Base-by-base conservation (phyloP, 2,113 vertebrate species). In the Urocitellus parryii region DNA sequence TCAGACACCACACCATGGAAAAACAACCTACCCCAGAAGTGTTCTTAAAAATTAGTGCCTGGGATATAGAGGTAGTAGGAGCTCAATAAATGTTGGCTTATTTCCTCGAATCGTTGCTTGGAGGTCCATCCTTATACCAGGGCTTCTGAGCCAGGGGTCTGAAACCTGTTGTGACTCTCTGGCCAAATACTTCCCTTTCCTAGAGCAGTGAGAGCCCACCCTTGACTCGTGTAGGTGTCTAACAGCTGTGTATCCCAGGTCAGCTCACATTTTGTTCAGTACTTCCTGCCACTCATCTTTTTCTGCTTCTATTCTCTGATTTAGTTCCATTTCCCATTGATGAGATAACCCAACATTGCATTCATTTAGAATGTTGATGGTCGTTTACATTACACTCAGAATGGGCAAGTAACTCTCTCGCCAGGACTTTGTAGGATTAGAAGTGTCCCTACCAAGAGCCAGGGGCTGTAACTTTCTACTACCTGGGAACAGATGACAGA, bases 241-340 rank as follows among this genome's bases (percentile, higher is more conserved):
- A 1, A 16, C 20, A 48, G 73, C 53, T 3, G 0, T 1, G 20
- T 14, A 2, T 39, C 39, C 51, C 39, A 5, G 6, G 34, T 25
- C 63, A 58, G 86, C 22, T 86, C 93, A 18, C 0, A 2, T 22
- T 68, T 27, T 37, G 8, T 58, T 58, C 51, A n/a, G 48, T 1
- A 17, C 29, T 78, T 78, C 48, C 25, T 72, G 20, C 25, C 4
- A 4, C 8, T 70, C 20, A 9, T 53, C 42, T 53, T 63, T 18
- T 37, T 13, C 34, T 65, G 20, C 58, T 78, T 37, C 34, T 48
- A 4, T 48, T 45, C 61, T 78, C 56, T 56, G 29, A 88, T 77
- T 45, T 16, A 22, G 37, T 29, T 32, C 27, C 20, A 18, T 58
- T 68, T 42, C 68, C 68, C 58, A 17, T 13, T 58, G 63, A 25